Evolutionary conservation across 1,140 invertebrate genomes (phyloP).

Genomic region (Drosophila ironensis): DNA sequence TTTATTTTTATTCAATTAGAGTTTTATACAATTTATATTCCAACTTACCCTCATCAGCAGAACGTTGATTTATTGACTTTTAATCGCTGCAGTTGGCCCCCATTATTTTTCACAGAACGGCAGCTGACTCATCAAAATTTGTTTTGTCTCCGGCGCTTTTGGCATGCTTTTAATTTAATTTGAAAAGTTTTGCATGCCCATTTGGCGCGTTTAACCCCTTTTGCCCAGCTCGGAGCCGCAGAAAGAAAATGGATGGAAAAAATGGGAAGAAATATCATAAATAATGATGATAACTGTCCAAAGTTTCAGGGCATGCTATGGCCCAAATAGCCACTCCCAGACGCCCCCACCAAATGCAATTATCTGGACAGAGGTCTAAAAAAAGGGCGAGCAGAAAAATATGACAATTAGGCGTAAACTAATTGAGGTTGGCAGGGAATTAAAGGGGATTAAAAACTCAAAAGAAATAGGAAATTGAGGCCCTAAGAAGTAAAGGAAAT

Average conservation of each 20-base stretch:
- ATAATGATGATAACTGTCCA: slow-evolving; percentile 78
- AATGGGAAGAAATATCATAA: slow-evolving; percentile 64
- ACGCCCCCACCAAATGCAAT: slow-evolving; percentile 38
- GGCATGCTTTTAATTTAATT: slow-evolving; percentile 78
- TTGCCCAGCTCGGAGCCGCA: slow-evolving; percentile 14
- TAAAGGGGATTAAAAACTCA: slow-evolving; percentile 12
- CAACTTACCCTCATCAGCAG: slow-evolving; percentile 58
- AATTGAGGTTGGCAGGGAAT: slow-evolving; percentile 39
- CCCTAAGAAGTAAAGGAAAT: neutral
- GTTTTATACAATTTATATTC: neutral
- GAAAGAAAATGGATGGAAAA: slow-evolving; percentile 26
- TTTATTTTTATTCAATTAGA: slow-evolving; percentile 60
- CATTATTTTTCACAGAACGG: slow-evolving; percentile 39
- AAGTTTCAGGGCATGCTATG: slow-evolving; percentile 27
- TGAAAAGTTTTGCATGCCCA: slow-evolving; percentile 78
- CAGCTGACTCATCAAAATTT: slow-evolving; percentile 77
- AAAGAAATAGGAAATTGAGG: neutral
- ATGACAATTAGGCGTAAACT: slow-evolving; percentile 48
- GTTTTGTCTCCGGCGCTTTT: slow-evolving; percentile 63
- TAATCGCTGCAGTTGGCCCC: slow-evolving; percentile 54
- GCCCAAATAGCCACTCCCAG: slow-evolving; percentile 44
- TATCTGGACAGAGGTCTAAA: slow-evolving; percentile 19
- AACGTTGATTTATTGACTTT: slow-evolving; percentile 74
- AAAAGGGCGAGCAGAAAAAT: slow-evolving; percentile 40
- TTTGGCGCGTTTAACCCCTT: slow-evolving; percentile 75